Conservation (phyloP, 2,113 vertebrate species). For the human (Homo sapiens) region GRCh38 chr11:103633001-103633500, state of each 20-base stretch:
- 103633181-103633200: neutral
- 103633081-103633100: conserved; percentile 6
- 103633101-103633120: neutral
- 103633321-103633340: conserved; percentile 49
- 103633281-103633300: neutral
- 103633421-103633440: conserved; percentile 58
- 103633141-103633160: neutral
- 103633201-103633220: neutral
- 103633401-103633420: neutral
- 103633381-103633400: conserved; percentile 30
- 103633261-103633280: neutral
- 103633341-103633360: neutral
- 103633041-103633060: too few species aligned
- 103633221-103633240: neutral
- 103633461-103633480: neutral
- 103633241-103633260: neutral
- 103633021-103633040: too few species aligned
- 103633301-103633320: conserved; percentile 12
- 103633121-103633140: neutral
- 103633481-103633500: conserved; percentile 18
- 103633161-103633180: neutral
- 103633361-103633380: neutral
- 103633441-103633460: conserved; percentile 24
- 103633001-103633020: too few species aligned
- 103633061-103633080: too few species aligned